These are phyloP conservation scores for Macrostomum cliftonense DNA, from an alignment of 2,888 invertebrate genomes.

Conservation along the genomic window DNA sequence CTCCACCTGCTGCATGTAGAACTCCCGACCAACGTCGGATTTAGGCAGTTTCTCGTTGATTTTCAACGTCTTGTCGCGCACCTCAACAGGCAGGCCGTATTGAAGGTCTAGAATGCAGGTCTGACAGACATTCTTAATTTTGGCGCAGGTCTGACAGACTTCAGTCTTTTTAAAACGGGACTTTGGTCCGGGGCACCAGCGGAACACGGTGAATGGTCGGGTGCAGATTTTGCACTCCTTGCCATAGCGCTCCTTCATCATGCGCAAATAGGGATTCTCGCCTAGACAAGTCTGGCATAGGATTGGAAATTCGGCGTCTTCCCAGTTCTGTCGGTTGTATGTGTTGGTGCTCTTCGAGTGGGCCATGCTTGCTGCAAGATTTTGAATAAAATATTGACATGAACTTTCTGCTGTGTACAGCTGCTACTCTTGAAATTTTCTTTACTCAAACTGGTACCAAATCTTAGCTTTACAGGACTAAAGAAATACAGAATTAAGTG, in stretches of 20 bases:
- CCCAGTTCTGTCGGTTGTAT: slow-evolving; percentile 82
- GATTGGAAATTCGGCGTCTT: slow-evolving; percentile 83
- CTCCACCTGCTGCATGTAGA: slow-evolving; percentile 75
- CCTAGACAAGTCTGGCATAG: slow-evolving; percentile 85
- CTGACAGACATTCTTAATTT: slow-evolving; percentile 83
- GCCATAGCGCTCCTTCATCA: slow-evolving; percentile 85
- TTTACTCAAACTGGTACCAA: too few relatives aligned
- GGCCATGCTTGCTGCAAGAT: slow-evolving; percentile 28
- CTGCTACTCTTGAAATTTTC: too few relatives aligned
- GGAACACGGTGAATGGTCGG: slow-evolving; percentile 79
- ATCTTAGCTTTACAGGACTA: too few relatives aligned
- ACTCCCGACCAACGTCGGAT: slow-evolving; percentile 82
- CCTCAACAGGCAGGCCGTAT: slow-evolving; percentile 54
- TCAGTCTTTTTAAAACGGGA: slow-evolving; percentile 93
- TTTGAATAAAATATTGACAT: too few relatives aligned
- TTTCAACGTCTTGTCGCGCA: slow-evolving; percentile 70
- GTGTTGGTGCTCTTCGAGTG: slow-evolving; percentile 49
- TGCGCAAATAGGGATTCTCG: slow-evolving; percentile 82
- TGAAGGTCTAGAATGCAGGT: slow-evolving; percentile 81
- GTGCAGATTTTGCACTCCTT: slow-evolving; percentile 86
- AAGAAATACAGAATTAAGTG: too few relatives aligned
- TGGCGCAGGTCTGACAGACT: slow-evolving; percentile 81
- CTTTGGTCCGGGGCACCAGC: slow-evolving; percentile 83
- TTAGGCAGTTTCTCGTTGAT: slow-evolving; percentile 66
- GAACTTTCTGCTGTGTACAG: too few relatives aligned